Conservation (phyloP, 23 tunicate species). For the Diplosoma virens region DNA sequence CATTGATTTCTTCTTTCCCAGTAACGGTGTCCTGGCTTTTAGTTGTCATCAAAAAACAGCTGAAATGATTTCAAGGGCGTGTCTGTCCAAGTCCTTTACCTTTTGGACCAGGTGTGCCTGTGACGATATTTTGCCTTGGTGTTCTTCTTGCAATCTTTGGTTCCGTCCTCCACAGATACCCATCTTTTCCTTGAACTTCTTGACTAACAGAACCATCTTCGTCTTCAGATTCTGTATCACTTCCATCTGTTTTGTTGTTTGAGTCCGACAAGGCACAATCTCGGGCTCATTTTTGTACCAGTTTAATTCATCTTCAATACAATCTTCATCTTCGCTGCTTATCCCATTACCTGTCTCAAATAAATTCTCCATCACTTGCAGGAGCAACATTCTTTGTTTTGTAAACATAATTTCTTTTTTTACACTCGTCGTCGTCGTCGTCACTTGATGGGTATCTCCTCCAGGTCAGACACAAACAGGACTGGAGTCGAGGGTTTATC, state of each 20-base stretch:
- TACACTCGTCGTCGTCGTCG: too few relatives aligned
- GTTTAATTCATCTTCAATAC: slow-evolving; percentile 6
- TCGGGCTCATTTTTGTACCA: slow-evolving; percentile 24
- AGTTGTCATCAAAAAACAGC: slow-evolving; percentile 17
- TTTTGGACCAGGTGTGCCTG: slow-evolving; percentile 15
- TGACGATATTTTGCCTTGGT: slow-evolving; percentile 24
- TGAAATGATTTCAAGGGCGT: slow-evolving; percentile 18
- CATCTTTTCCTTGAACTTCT: slow-evolving; percentile 20
- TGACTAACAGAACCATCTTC: slow-evolving; percentile 4
- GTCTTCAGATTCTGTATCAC: slow-evolving; percentile 10
- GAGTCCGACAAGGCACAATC: background rate
- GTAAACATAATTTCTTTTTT: background rate
- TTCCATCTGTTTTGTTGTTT: slow-evolving; percentile 5
- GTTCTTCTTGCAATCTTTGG: slow-evolving; percentile 12
- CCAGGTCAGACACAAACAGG: too few relatives aligned
- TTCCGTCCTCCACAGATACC: slow-evolving; percentile 6
- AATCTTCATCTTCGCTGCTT: slow-evolving; percentile 9
- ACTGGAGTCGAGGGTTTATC: too few relatives aligned
- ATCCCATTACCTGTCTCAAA: background rate
- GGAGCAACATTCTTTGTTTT: background rate
- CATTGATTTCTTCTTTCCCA: too few relatives aligned
- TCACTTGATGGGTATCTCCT: too few relatives aligned
- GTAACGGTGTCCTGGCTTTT: too few relatives aligned
- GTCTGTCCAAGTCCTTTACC: background rate
- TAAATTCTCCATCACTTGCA: background rate